These are phyloP conservation scores for Eilema sororculum DNA, from an alignment of 2,888 invertebrate genomes.

Conservation along the genomic window DNA sequence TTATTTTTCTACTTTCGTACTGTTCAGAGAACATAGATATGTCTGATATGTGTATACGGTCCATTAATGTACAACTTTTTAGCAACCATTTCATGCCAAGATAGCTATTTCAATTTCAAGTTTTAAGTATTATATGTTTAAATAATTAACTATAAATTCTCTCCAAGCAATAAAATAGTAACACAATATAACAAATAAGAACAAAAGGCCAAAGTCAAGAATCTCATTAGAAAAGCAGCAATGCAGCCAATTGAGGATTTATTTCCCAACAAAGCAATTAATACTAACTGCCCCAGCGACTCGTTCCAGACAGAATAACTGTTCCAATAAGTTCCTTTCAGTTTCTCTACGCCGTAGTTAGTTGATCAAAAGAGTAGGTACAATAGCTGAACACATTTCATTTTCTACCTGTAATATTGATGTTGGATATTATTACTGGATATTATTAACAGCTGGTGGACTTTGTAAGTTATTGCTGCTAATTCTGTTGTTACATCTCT, in stretches of 20 bases:
- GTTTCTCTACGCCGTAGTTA: conserved; percentile 1
- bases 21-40: too few relatives aligned
- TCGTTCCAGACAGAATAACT: conserved; percentile 5
- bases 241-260: conserved; percentile 4
- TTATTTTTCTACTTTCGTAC: too few relatives aligned
- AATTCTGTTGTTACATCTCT: too few relatives aligned
- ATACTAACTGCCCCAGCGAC: conserved; percentile 9
- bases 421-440: too few relatives aligned
- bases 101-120: too few relatives aligned
- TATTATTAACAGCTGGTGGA: conserved; percentile 1
- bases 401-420: neutral
- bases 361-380: conserved; percentile 11
- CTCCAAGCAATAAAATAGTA: neutral
- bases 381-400: conserved; percentile 1
- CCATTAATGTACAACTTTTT: neutral
- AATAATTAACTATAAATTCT: too few relatives aligned
- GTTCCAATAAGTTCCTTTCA: conserved; percentile 13
- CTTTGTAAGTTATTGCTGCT: neutral
- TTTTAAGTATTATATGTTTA: too few relatives aligned
- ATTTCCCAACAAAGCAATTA: conserved; percentile 7
- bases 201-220: neutral
- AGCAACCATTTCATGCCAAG: neutral
- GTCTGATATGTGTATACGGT: too few relatives aligned
- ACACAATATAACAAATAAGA: neutral
- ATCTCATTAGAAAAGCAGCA: neutral